Evolutionary conservation across 2,113 vertebrate species (phyloP).

Genomic region (Anarhynchus alexandrinus): DNA sequence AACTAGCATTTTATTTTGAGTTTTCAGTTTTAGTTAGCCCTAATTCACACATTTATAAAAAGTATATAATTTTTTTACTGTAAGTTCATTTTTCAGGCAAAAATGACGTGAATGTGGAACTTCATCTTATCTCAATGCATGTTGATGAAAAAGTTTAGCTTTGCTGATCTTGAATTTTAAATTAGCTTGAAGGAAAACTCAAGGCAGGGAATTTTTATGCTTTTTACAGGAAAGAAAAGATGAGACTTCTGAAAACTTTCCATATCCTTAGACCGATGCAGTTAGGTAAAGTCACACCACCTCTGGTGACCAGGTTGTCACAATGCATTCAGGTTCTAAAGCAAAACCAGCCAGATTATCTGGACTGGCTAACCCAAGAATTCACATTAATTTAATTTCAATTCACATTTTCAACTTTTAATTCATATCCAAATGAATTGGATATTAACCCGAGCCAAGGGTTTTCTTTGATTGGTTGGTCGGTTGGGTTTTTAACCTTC

Average conservation of each 20-base stretch:
- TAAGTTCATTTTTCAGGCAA: not conserved
- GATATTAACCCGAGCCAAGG: not conserved
- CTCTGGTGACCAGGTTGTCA: not conserved
- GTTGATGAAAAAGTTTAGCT: not conserved
- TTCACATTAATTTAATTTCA: not conserved
- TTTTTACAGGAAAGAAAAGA: not conserved
- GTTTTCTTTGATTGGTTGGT: not conserved
- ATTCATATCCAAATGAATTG: not conserved
- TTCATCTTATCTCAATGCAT: not conserved
- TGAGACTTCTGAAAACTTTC: not conserved
- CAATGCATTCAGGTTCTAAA: not conserved
- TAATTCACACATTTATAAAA: not conserved
- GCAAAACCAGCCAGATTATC: not conserved
- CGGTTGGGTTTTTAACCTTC: not conserved
- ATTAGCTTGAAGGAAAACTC: not conserved
- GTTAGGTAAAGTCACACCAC: rapidly evolving
- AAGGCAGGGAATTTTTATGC: not conserved
- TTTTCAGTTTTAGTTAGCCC: not conserved
- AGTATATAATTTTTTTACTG: not conserved
- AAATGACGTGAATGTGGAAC: not conserved
- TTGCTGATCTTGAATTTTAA: not conserved
- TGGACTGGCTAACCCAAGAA: not conserved
- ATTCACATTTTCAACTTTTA: not conserved
- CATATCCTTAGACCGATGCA: rapidly evolving
- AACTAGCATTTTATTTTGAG: not conserved